Evolutionary conservation across 2,113 vertebrate genomes (phyloP).

Genomic region (Columba livia): DNA sequence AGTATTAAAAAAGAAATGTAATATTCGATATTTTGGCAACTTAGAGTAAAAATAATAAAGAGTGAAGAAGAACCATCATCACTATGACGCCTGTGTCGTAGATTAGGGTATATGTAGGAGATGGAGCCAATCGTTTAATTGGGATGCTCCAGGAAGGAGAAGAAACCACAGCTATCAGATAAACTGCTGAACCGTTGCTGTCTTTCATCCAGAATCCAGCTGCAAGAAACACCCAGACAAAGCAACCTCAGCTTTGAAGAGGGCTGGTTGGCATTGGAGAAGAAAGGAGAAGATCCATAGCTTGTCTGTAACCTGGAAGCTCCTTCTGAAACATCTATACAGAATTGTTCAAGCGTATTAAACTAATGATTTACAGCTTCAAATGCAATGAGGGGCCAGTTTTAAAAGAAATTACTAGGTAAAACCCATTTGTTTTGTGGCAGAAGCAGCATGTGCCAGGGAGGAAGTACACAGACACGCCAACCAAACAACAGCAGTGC

Average conservation of each 20-base stretch:
- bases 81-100: background rate
- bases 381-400: background rate
- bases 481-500: background rate
- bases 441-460: background rate
- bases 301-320: background rate
- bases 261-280: background rate
- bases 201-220: background rate
- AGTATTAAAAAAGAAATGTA: background rate
- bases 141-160: background rate
- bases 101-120: background rate
- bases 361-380: background rate
- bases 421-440: background rate
- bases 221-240: background rate
- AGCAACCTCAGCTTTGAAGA: background rate
- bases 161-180: constrained; percentile 17
- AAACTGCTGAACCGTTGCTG: background rate
- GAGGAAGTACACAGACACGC: background rate
- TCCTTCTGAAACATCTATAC: background rate
- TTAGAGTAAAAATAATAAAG: background rate
- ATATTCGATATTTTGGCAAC: background rate
- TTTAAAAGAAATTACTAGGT: background rate
- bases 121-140: background rate
- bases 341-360: background rate
- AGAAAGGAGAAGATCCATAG: background rate
- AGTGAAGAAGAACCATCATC: background rate